phyloP scores from a whole-genome alignment of 2,888 invertebrate species.

The Dinocampus coccinellae region DNA sequence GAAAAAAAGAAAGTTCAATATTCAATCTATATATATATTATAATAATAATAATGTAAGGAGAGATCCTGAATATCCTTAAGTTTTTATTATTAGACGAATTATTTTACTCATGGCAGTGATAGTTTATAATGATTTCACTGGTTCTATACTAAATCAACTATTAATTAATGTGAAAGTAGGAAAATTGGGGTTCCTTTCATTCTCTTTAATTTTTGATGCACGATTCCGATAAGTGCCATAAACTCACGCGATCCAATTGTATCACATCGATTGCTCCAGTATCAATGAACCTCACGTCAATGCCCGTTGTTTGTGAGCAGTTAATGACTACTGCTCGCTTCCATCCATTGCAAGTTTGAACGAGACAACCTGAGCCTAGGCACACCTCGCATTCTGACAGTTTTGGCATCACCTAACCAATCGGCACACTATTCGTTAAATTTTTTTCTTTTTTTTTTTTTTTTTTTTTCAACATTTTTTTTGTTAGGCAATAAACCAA shows the following conservation, averaged over 20 bases:
- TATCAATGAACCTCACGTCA: conserved; percentile 64
- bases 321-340: conserved; percentile 61
- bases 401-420: conserved; percentile 64
- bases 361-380: conserved; percentile 65
- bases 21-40: not conserved
- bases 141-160: not conserved
- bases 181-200: not conserved
- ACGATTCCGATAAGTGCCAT: conserved; percentile 24
- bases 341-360: conserved; percentile 60
- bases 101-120: conserved; percentile 56
- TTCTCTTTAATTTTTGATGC: conserved; percentile 40
- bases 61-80: not conserved
- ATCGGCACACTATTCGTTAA: conserved; percentile 52
- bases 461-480: conserved; percentile 18
- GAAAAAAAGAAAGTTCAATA: not conserved
- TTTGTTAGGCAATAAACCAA: not conserved
- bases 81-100: conserved; percentile 44
- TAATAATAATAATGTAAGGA: not conserved
- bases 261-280: conserved; percentile 60
- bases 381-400: conserved; percentile 59
- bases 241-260: conserved; percentile 63
- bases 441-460: conserved; percentile 17
- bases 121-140: conserved; percentile 34
- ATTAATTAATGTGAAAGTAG: conserved; percentile 9
- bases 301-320: conserved; percentile 52